These are phyloP conservation scores for Andricus grossulariae DNA, from an alignment of 1,140 invertebrate species.

Conservation along the genomic window DNA sequence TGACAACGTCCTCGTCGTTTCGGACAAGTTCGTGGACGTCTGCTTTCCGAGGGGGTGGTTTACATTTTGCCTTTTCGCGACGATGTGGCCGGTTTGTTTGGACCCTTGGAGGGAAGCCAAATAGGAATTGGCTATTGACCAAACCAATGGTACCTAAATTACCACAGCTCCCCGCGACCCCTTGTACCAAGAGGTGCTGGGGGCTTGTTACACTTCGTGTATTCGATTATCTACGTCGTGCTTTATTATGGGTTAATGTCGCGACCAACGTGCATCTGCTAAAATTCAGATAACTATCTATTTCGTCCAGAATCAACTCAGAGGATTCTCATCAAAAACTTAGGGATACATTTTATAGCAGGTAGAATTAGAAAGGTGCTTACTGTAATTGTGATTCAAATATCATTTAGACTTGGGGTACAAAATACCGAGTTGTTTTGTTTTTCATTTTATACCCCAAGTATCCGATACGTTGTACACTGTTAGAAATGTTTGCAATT, in stretches of 20 bases:
- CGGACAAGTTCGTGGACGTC: slow-evolving; percentile 42
- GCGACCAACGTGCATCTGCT: slow-evolving; percentile 61
- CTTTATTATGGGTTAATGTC: slow-evolving; percentile 69
- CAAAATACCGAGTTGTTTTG: too few species aligned
- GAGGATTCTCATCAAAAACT: neutral
- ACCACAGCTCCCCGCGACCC: slow-evolving; percentile 56
- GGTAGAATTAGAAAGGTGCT: too few species aligned
- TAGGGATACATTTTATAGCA: too few species aligned
- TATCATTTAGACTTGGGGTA: too few species aligned
- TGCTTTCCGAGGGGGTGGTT: slow-evolving; percentile 44
- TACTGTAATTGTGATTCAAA: too few species aligned
- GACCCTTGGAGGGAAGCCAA: slow-evolving; percentile 70
- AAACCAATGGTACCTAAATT: slow-evolving; percentile 73
- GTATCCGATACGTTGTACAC: too few species aligned
- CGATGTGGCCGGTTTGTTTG: slow-evolving; percentile 62
- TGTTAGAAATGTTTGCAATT: too few species aligned
- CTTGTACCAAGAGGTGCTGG: slow-evolving; percentile 60
- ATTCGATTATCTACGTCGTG: slow-evolving; percentile 72
- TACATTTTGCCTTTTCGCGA: slow-evolving; percentile 54
- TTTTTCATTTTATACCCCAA: too few species aligned
- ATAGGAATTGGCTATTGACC: slow-evolving; percentile 75
- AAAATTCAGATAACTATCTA: slow-evolving; percentile 47
- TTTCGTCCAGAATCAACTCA: slow-evolving; percentile 23
- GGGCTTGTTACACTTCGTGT: slow-evolving; percentile 71
- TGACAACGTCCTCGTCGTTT: slow-evolving; percentile 43